Base-by-base conservation (phyloP, 2,888 invertebrate genomes). In the Diadromus collaris region DNA sequence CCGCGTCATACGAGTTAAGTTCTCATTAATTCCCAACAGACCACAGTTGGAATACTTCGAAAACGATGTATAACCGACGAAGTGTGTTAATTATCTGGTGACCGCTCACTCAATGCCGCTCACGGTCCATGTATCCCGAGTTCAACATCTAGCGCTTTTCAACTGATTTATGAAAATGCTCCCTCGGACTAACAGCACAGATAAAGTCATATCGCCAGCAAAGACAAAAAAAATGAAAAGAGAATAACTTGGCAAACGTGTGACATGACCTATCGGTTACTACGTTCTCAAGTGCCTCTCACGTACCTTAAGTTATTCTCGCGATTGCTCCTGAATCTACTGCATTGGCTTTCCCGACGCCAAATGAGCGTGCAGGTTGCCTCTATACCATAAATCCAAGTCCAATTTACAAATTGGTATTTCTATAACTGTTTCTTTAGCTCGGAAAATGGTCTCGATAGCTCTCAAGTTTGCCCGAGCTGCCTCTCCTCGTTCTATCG, bases 351-450 rank as follows among this genome's bases (percentile, higher is more conserved):
- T 71, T 9, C 24, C 51, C 46, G 65, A 71, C 51, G 38, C 21
- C 51, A 64, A 58, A 41, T 71, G 76, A 56, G 76, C 29, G 44
- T 32, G 29, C 34, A 54, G 27, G 46, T 58, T 32, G 29, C 41
- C 46, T 58, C 63, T 27, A 54, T 63, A 24, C 68, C 51, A 77
- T 77, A 77, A 73, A 77, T 77, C 72, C 58, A 19, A 32, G 67
- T 68, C 68, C 72, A 72, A 77, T 73, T 77, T 72, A 73, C 77
- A 77, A 77, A 77, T 77, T 77, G 77, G 72, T 72, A 72, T 73
- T 63, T 72, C 72, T 63, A 72, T 77, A 77, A 72, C 67, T 54
- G 76, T 46, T 64, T 41, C 64, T 70, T 70, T n/a, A 56, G 41
- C 60, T 46, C 51, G 41, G 38, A 51, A 71, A 60, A 19, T 69